phyloP scores from a whole-genome alignment of 1,140 invertebrate species.

The Drosophila orena region DNA sequence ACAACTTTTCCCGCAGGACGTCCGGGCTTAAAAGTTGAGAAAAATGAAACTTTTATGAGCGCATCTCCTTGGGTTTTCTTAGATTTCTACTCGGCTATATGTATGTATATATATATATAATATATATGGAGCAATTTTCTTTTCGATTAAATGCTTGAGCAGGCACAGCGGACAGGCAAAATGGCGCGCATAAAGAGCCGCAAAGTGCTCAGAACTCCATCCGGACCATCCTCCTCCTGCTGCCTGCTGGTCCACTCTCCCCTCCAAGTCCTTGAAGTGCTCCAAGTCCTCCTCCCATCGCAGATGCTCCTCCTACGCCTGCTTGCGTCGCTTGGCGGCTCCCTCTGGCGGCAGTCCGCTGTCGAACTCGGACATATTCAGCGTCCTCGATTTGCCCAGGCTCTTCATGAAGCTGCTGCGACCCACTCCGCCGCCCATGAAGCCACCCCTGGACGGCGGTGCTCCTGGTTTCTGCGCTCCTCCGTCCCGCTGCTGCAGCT shows the following conservation, averaged over 20 bases:
- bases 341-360: slow-evolving; percentile 65
- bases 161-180: slow-evolving; percentile 51
- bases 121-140: slow-evolving; percentile 58
- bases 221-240: not conserved
- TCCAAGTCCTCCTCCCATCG: not conserved
- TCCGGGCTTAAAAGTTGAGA: slow-evolving; percentile 84
- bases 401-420: slow-evolving; percentile 64
- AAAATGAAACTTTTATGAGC: slow-evolving; percentile 84
- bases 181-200: slow-evolving; percentile 65
- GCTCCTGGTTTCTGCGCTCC: slow-evolving; percentile 4
- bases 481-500: slow-evolving; percentile 39
- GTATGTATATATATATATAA: slow-evolving; percentile 8
- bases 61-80: slow-evolving; percentile 28
- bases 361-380: slow-evolving; percentile 82
- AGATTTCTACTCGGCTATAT: slow-evolving; percentile 11
- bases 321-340: slow-evolving; percentile 52
- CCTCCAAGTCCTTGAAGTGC: not conserved
- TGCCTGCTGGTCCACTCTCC: too few relatives aligned
- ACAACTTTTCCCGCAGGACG: slow-evolving; percentile 78
- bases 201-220: slow-evolving; percentile 21
- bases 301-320: slow-evolving; percentile 23
- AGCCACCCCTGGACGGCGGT: not conserved
- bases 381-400: slow-evolving; percentile 60
- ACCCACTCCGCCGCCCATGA: slow-evolving; percentile 7
- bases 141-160: slow-evolving; percentile 84